These are phyloP conservation scores for Macrobrachium nipponense DNA, from an alignment of 1,140 invertebrate genomes.

Conservation along the genomic window DNA sequence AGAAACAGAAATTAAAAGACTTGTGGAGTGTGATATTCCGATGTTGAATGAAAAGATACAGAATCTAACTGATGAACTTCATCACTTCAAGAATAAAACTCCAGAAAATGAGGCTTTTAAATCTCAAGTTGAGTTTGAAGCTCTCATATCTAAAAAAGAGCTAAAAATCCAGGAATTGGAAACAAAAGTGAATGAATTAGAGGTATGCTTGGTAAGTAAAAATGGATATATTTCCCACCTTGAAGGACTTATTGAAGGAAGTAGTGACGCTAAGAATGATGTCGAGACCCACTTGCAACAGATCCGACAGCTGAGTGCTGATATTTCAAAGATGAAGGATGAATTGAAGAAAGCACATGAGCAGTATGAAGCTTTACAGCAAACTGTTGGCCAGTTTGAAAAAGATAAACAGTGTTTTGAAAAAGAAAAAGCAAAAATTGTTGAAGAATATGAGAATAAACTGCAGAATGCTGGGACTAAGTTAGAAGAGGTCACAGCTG, in stretches of 20 bases:
- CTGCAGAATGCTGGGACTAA: slow-evolving; percentile 25
- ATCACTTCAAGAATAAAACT: neutral
- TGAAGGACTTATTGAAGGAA: slow-evolving; percentile 45
- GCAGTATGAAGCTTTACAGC: slow-evolving; percentile 46
- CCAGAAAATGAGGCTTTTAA: slow-evolving; percentile 26
- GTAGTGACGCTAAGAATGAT: slow-evolving; percentile 11
- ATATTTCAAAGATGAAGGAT: slow-evolving; percentile 52
- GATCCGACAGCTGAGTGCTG: slow-evolving; percentile 53
- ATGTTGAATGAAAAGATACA: slow-evolving; percentile 24
- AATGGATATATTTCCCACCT: slow-evolving; percentile 52
- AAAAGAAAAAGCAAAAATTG: slow-evolving; percentile 42
- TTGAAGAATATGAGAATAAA: slow-evolving; percentile 52
- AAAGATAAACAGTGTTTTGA: slow-evolving; percentile 35
- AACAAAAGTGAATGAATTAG: slow-evolving; percentile 54
- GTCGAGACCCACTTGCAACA: slow-evolving; percentile 49
- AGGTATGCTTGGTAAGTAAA: slow-evolving; percentile 39
- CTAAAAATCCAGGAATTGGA: slow-evolving; percentile 49
- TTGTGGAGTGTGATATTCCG: neutral
- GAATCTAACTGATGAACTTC: slow-evolving; percentile 38
- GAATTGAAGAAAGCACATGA: slow-evolving; percentile 48
- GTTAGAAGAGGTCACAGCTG: slow-evolving; percentile 22
- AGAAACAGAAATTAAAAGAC: slow-evolving; percentile 9
- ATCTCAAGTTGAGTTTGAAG: slow-evolving; percentile 57
- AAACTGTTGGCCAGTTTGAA: slow-evolving; percentile 40
- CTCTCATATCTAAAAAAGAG: slow-evolving; percentile 46